Evolutionary conservation across 2,113 vertebrate species (phyloP).

Genomic region (Aegotheles bennettii): DNA sequence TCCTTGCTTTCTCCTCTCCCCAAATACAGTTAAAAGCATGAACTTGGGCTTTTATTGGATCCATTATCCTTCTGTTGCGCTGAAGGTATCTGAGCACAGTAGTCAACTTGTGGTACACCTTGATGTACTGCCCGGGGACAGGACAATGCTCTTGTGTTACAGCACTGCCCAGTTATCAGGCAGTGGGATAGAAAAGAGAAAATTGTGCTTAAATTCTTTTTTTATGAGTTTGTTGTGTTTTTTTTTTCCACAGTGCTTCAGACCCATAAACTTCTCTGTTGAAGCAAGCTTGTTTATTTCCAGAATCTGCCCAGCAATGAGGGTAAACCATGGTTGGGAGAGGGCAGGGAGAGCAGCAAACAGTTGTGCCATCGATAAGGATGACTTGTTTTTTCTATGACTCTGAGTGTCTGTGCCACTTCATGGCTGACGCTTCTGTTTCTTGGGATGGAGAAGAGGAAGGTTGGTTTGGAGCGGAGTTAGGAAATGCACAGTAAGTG

Average conservation of each 20-base stretch:
- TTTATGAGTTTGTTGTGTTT: too few species aligned
- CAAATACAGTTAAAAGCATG: background rate
- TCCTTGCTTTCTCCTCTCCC: background rate
- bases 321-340: background rate
- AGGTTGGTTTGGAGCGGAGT: background rate
- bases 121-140: background rate
- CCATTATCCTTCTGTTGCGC: background rate
- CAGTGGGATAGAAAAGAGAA: background rate
- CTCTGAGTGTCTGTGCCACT: background rate
- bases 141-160: background rate
- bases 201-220: background rate
- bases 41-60: background rate
- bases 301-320: background rate
- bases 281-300: background rate
- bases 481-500: background rate
- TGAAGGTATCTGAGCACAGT: background rate
- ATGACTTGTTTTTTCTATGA: background rate
- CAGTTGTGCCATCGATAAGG: background rate
- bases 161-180: background rate
- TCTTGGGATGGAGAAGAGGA: background rate
- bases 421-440: background rate
- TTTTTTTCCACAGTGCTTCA: background rate
- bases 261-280: fast-evolving
- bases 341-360: background rate
- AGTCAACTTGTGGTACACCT: background rate